Base-by-base conservation (phyloP, 2,113 vertebrate species). In the Apteryx mantelli region DNA sequence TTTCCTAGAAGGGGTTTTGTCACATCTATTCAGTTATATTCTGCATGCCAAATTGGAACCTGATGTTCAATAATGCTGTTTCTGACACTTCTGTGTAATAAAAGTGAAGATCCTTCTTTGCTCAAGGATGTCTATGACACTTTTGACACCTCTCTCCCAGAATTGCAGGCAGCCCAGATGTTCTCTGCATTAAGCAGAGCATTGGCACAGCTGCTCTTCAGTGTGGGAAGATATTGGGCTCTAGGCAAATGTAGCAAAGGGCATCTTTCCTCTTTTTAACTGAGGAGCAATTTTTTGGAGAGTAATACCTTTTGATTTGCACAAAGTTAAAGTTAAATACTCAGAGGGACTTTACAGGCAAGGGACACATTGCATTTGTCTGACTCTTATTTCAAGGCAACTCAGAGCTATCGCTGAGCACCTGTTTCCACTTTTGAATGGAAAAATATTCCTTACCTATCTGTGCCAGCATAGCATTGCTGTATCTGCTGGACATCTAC, bases 51-150 rank as follows among this genome's bases (percentile, higher is more conserved):
- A 93, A 93, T 88, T 92, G 69, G 93, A 96, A 96, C 74, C 93
- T 83, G 93, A 91, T 82, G 92, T 96, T 97, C 88, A 88, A 85
- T 95, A 97, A 96, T 66, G 70, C 92, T 82, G 81, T 4, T 96
- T 97, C 94, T 96, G 95, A 97, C 95, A 95, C 93, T 92, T 95
- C 92, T 64, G 44, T 79, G 91, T 92, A 94, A 91, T 94, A 95
- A 93, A 96, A 93, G 66, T 83, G 91, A 97, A 95, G 91, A 96
- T 89, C 69, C 83, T 92, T 97, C 86, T 87, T 95, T 83, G 88
- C 96, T 96, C 91, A 95, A 97, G 96, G 94, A 96, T 91, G 91
- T 95, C 96, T 96, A 58, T 97, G 97, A 97, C 95, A 96, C 90
- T 96, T 97, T 81, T 92, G 95, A 92, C 96, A 95, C 91, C 81